Percentiles rank a stretch among this genome's conserved stretches.
phyloP scores from a whole-genome alignment of 1,140 invertebrate genomes.

The Drosophila willistoni region DNA sequence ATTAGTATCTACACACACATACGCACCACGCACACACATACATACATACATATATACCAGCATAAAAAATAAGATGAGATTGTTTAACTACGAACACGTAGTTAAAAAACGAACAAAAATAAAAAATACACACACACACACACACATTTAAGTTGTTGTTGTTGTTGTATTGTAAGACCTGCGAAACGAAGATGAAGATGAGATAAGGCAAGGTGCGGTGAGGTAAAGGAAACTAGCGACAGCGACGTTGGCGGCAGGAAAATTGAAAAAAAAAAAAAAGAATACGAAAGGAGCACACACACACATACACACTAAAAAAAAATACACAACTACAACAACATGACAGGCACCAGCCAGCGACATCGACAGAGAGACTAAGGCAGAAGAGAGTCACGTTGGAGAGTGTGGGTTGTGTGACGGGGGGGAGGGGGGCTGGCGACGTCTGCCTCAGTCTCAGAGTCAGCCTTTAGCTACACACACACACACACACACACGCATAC shows the following conservation, averaged over 20 bases:
- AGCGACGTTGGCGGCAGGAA: conserved; percentile 54
- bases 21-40: conserved; percentile 13
- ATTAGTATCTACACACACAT: conserved; percentile 18
- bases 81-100: conserved; percentile 83
- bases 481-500: conserved; percentile 32
- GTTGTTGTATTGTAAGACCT: conserved; percentile 37
- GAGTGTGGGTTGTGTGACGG: background rate
- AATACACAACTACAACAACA: conserved; percentile 61
- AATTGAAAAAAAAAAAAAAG: conserved; percentile 66
- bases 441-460: conserved; percentile 34
- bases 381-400: background rate
- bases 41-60: conserved; percentile 38
- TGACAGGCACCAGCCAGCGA: conserved; percentile 18
- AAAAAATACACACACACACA: conserved; percentile 31
- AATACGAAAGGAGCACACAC: conserved; percentile 27
- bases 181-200: conserved; percentile 51
- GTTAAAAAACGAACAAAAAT: conserved; percentile 78
- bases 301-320: conserved; percentile 44
- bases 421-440: conserved; percentile 5
- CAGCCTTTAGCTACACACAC: conserved; percentile 34
- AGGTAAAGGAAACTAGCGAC: conserved; percentile 15
- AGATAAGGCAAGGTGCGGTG: background rate
- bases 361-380: conserved; percentile 14
- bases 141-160: background rate
- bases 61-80: conserved; percentile 81